Evolutionary conservation across 2,797 vertebrate species (phyloP).

Genomic region (Sebastes matsubarae): DNA sequence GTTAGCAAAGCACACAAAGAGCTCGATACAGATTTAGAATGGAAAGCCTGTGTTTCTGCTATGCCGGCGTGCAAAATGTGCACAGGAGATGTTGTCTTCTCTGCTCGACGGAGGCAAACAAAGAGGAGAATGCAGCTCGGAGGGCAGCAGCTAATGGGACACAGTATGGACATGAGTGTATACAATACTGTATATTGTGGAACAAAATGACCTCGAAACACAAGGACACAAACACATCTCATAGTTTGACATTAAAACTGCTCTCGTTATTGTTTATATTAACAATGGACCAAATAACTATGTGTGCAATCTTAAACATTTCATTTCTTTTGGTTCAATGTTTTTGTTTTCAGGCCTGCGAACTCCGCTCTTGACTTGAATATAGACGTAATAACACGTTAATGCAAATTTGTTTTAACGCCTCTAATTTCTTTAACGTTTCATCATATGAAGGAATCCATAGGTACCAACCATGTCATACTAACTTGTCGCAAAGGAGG

Average conservation of each 20-base stretch:
- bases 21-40: conserved; percentile 41
- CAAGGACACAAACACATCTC: not conserved
- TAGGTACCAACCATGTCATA: too few relatives aligned
- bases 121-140: not conserved
- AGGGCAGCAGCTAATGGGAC: not conserved
- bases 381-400: too few relatives aligned
- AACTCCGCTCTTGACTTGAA: too few relatives aligned
- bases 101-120: conserved; percentile 5
- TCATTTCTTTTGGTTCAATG: not conserved
- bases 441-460: too few relatives aligned
- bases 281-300: not conserved
- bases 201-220: not conserved
- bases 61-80: not conserved
- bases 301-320: not conserved
- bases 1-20: conserved; percentile 38
- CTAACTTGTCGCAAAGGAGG: too few relatives aligned
- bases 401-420: too few relatives aligned
- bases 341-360: not conserved
- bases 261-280: not conserved
- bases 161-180: not conserved
- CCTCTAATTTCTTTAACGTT: too few relatives aligned
- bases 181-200: not conserved
- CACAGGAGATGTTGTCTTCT: conserved; percentile 5
- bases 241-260: not conserved
- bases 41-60: conserved; percentile 24